Conservation (phyloP, 2,888 invertebrate genomes). For the Tinea trinotella region DNA sequence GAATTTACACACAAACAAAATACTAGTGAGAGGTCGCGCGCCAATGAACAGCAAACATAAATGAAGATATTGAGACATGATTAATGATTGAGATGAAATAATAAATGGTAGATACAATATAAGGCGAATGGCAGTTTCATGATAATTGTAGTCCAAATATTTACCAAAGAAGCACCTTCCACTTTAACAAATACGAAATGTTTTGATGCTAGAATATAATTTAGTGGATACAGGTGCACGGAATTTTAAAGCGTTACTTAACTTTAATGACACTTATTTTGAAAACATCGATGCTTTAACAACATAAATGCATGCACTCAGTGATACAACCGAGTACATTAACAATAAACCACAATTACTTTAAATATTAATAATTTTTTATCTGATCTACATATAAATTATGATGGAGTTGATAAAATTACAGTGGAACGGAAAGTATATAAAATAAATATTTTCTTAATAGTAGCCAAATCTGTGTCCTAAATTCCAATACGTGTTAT, state of each 20-base stretch:
- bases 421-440: slow-evolving; percentile 5
- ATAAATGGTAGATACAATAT: slow-evolving; percentile 1
- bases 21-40: neutral
- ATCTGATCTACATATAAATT: neutral
- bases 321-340: too few species aligned
- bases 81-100: slow-evolving; percentile 13
- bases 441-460: slow-evolving; percentile 5
- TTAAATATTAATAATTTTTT: too few species aligned
- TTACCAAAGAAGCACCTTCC: slow-evolving; percentile 30
- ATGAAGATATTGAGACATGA: slow-evolving; percentile 6
- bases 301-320: neutral
- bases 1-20: neutral
- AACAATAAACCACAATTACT: too few species aligned
- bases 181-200: neutral
- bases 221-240: neutral
- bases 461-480: slow-evolving; percentile 6
- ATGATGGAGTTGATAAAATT: neutral
- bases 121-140: slow-evolving; percentile 42
- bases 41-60: slow-evolving; percentile 4
- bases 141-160: slow-evolving; percentile 66
- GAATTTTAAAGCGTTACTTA: too few species aligned
- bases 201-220: neutral
- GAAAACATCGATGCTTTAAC: too few species aligned
- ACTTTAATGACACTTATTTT: too few species aligned
- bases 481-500: neutral